Percentiles rank a stretch among this genome's conserved stretches.
These are phyloP conservation scores for Holocentrus rufus DNA, from an alignment of 2,797 vertebrate species.

Conservation along the genomic window DNA sequence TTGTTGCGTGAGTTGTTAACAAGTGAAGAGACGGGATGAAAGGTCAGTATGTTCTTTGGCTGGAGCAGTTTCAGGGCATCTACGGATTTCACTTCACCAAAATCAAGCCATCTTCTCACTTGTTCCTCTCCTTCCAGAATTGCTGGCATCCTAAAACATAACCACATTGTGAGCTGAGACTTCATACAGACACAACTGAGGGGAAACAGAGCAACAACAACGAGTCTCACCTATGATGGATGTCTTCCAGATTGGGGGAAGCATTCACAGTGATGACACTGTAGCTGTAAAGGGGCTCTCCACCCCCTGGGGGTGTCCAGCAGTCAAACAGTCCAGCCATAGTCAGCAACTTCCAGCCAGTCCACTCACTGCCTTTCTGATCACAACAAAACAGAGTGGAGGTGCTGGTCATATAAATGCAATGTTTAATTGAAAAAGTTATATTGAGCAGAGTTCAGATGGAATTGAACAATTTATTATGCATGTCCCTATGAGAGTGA, in stretches of 20 bases:
- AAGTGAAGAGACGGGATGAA: constrained; percentile 90
- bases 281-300: constrained; percentile 89
- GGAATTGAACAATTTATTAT: too few species aligned
- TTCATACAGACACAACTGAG: neutral
- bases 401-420: neutral
- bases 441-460: neutral
- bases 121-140: constrained; percentile 93
- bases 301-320: constrained; percentile 90
- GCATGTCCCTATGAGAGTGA: too few species aligned
- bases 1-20: constrained; percentile 92
- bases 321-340: constrained; percentile 97
- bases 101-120: constrained; percentile 91
- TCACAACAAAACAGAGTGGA: constrained; percentile 11
- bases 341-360: constrained; percentile 89
- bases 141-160: constrained; percentile 91
- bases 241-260: constrained; percentile 85
- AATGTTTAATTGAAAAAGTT: neutral
- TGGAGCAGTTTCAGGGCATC: constrained; percentile 91
- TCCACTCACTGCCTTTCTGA: constrained; percentile 79
- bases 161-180: neutral
- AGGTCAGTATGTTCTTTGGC: constrained; percentile 86
- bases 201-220: too few species aligned
- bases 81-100: constrained; percentile 86
- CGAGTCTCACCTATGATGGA: constrained; percentile 87
- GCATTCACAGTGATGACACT: constrained; percentile 92